Conservation (phyloP, 2,797 vertebrate species). For the Pangasius mekongensis region DNA sequence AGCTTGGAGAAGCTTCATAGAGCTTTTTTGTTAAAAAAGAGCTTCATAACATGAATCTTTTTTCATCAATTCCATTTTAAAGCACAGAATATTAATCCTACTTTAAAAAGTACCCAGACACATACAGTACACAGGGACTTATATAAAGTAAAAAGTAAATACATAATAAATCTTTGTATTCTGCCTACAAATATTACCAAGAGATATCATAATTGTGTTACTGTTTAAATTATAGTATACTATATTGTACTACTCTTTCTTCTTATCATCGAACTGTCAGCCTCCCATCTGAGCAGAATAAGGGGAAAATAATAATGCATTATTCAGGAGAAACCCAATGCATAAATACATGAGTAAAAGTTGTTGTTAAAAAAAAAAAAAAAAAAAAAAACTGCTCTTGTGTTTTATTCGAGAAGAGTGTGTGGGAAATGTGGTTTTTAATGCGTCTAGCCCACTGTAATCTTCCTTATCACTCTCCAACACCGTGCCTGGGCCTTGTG, state of each 20-base stretch:
- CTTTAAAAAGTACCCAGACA: background rate
- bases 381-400: slow-evolving; percentile 59
- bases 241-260: slow-evolving; percentile 13
- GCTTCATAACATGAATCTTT: slow-evolving; percentile 43
- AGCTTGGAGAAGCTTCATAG: slow-evolving; percentile 34
- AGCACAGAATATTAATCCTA: background rate
- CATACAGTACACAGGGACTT: background rate
- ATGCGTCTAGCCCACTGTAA: slow-evolving; percentile 51
- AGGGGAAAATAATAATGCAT: slow-evolving; percentile 71
- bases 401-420: slow-evolving; percentile 41
- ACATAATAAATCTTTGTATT: background rate
- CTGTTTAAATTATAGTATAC: slow-evolving; percentile 1
- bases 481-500: slow-evolving; percentile 47
- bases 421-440: slow-evolving; percentile 54
- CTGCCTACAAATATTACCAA: background rate
- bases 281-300: slow-evolving; percentile 8
- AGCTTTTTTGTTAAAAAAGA: background rate
- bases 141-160: background rate
- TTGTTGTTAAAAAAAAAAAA: slow-evolving; percentile 48
- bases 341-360: slow-evolving; percentile 74
- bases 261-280: slow-evolving; percentile 32
- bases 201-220: slow-evolving; percentile 29
- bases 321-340: slow-evolving; percentile 73
- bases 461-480: slow-evolving; percentile 62
- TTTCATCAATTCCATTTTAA: slow-evolving; percentile 45